Evolutionary conservation across 2,797 vertebrate genomes (phyloP).

Genomic region (Amblyraja radiata): DNA sequence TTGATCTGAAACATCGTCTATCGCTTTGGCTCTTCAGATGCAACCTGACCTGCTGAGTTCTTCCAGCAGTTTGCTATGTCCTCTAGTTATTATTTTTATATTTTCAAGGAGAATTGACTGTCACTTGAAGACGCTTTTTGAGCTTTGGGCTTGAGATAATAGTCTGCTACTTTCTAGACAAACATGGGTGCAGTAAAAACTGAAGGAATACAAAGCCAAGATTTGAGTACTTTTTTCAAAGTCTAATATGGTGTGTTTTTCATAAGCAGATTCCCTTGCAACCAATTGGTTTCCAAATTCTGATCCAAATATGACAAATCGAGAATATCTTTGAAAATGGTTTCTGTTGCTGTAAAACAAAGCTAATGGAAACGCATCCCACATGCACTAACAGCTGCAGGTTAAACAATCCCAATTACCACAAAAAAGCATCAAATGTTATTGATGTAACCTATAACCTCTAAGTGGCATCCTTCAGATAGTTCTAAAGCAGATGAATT

Average conservation of each 20-base stretch:
- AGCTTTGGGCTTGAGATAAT: neutral
- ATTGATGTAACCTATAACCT: neutral
- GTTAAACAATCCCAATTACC: neutral
- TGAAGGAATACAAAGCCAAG: neutral
- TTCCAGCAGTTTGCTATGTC: too few relatives aligned
- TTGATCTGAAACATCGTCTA: too few relatives aligned
- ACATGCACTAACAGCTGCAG: neutral
- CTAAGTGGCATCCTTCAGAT: neutral
- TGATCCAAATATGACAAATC: neutral
- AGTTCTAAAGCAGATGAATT: neutral
- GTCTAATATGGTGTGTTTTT: neutral
- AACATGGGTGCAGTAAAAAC: neutral
- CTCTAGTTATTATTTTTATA: too few relatives aligned
- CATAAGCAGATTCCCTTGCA: neutral
- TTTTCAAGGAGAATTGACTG: neutral
- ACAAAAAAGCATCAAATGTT: neutral
- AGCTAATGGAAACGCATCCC: neutral
- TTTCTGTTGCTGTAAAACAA: neutral
- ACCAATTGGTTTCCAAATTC: neutral
- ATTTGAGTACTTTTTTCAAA: neutral
- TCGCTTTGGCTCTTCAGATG: too few relatives aligned
- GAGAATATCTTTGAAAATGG: neutral
- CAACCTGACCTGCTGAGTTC: too few relatives aligned
- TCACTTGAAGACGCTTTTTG: neutral
- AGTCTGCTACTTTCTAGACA: neutral